A percentile compares a stretch with the other conserved stretches of the same genome.
phyloP scores from a whole-genome alignment of 2,797 vertebrate genomes.

The Enteromius radiatus region DNA sequence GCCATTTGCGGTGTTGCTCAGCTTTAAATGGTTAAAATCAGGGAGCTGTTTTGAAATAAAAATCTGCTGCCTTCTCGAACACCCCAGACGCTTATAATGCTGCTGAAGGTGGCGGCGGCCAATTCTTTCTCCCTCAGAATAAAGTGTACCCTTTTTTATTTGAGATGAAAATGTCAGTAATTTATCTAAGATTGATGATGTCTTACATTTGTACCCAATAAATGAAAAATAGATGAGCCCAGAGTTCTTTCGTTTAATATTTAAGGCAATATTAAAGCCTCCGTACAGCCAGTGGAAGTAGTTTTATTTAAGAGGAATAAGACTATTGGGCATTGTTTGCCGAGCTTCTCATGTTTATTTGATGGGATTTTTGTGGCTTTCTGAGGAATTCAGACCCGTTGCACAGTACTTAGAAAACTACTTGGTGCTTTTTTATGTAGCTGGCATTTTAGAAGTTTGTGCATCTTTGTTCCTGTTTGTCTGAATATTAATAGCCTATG shows the following conservation, averaged over 20 bases:
- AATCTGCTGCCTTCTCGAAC: conserved; percentile 67
- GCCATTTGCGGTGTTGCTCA: conserved; percentile 55
- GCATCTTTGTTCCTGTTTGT: conserved; percentile 8
- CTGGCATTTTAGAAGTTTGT: conserved; percentile 58
- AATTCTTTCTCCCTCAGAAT: conserved; percentile 83
- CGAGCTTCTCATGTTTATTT: conserved; percentile 87
- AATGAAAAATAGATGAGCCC: conserved; percentile 90
- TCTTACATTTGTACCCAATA: conserved; percentile 84
- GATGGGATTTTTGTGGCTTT: conserved; percentile 77
- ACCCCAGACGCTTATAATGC: conserved; percentile 79
- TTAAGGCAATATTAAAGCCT: conserved; percentile 90
- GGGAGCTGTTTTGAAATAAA: conserved; percentile 73
- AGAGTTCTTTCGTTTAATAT: conserved; percentile 88
- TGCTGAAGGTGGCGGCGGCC: conserved; percentile 76
- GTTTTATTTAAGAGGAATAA: conserved; percentile 88
- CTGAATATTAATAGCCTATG: neutral
- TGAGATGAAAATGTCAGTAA: conserved; percentile 90
- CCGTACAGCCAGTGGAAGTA: conserved; percentile 83
- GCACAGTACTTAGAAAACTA: conserved; percentile 82
- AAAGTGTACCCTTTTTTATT: conserved; percentile 89
- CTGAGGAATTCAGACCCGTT: conserved; percentile 82
- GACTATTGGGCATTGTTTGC: conserved; percentile 89
- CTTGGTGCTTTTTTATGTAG: conserved; percentile 78
- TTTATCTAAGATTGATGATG: conserved; percentile 87
- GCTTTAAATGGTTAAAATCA: conserved; percentile 74